These are phyloP conservation scores for Coryphaenoides rupestris DNA, from an alignment of 2,113 vertebrate genomes.

Conservation along the genomic window DNA sequence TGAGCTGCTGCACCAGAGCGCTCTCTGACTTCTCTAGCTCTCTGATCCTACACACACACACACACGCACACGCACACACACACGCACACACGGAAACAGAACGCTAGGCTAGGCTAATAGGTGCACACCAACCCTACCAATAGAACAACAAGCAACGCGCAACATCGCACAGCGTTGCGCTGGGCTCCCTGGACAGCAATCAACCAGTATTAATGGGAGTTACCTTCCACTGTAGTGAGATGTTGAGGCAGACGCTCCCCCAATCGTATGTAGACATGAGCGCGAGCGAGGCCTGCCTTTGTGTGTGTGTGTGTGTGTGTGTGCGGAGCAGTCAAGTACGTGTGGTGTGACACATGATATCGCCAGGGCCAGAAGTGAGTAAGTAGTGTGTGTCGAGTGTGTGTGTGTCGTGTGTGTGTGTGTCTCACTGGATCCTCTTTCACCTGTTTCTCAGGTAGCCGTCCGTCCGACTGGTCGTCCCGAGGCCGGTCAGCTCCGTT, in stretches of 20 bases:
- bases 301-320: slow-evolving; percentile 17
- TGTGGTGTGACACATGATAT: slow-evolving; percentile 50
- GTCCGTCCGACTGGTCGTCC: slow-evolving; percentile 48
- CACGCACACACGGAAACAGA: slow-evolving; percentile 3
- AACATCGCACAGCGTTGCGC: not conserved
- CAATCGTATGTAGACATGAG: slow-evolving; percentile 10
- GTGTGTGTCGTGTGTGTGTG: slow-evolving; percentile 25
- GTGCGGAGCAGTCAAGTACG: slow-evolving; percentile 22
- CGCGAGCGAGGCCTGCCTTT: slow-evolving; percentile 6
- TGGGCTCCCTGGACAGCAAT: not conserved
- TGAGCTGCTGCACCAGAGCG: slow-evolving; percentile 51
- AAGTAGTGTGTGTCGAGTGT: slow-evolving; percentile 25
- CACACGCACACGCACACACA: slow-evolving; percentile 1
- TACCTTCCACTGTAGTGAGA: not conserved
- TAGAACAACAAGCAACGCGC: not conserved
- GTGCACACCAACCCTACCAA: not conserved
- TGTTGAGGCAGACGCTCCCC: slow-evolving; percentile 2
- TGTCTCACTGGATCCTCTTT: slow-evolving; percentile 56
- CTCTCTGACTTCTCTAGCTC: slow-evolving; percentile 65
- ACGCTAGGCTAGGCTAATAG: slow-evolving; percentile 12
- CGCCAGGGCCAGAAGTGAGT: slow-evolving; percentile 42
- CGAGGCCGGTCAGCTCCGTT: slow-evolving; percentile 52
- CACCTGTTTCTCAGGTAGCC: slow-evolving; percentile 72
- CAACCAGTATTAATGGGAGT: not conserved
- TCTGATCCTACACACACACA: slow-evolving; percentile 53